Conservation (phyloP, 2,113 vertebrate species). For the Theristicus caerulescens region DNA sequence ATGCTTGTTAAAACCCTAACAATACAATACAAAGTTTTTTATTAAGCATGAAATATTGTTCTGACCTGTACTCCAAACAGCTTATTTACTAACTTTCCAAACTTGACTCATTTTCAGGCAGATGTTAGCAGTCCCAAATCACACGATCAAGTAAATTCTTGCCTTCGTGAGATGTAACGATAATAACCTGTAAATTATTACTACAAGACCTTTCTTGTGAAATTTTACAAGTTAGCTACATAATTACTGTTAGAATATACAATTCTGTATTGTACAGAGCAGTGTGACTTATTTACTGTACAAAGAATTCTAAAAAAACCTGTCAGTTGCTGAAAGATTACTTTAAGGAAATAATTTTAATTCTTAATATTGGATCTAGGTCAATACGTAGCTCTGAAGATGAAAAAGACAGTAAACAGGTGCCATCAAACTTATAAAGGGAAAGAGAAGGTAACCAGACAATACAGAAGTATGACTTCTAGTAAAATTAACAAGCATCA, state of each 20-base stretch:
- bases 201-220: not conserved
- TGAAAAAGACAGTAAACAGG: not conserved
- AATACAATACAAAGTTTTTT: not conserved
- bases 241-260: not conserved
- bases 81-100: not conserved
- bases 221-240: not conserved
- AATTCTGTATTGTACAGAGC: not conserved
- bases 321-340: not conserved
- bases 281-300: not conserved
- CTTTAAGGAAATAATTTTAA: not conserved
- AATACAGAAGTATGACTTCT: not conserved
- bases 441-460: not conserved
- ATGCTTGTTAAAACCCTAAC: not conserved
- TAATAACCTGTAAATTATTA: not conserved
- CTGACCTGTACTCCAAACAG: not conserved
- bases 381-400: not conserved
- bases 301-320: not conserved
- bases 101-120: not conserved
- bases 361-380: not conserved
- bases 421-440: not conserved
- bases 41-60: not conserved
- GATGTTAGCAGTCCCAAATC: not conserved
- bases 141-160: not conserved
- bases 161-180: not conserved
- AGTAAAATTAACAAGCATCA: not conserved